phyloP scores from a whole-genome alignment of 1,140 invertebrate genomes.

The Brachionus manjavacas region DNA sequence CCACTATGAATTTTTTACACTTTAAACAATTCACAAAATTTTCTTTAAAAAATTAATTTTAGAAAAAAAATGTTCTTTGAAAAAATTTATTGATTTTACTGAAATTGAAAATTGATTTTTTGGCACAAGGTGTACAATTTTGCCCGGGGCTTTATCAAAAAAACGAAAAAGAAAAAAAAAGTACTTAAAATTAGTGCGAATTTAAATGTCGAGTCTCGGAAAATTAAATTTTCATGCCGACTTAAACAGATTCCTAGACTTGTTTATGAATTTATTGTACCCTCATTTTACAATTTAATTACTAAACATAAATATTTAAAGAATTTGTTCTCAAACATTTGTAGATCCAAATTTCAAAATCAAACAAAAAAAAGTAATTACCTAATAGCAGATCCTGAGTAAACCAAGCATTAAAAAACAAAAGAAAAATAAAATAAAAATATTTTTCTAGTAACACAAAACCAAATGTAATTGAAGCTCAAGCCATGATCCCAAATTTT shows the following conservation, averaged over 20 bases:
- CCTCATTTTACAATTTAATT: neutral
- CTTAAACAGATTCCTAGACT: neutral
- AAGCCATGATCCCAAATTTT: neutral
- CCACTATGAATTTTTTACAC: neutral
- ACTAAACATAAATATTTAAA: neutral
- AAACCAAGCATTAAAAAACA: neutral
- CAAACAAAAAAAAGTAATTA: neutral
- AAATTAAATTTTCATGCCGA: neutral
- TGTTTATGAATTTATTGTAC: neutral
- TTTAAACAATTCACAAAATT: neutral
- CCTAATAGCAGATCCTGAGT: neutral
- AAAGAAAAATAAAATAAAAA: neutral
- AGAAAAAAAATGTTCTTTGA: neutral
- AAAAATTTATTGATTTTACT: neutral
- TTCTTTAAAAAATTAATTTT: neutral
- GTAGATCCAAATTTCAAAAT: neutral
- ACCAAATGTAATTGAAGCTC: neutral
- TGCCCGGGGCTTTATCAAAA: neutral
- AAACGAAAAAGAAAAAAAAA: neutral
- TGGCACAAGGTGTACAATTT: neutral
- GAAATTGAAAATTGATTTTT: neutral
- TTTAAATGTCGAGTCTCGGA: neutral
- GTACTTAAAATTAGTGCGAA: neutral
- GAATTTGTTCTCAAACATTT: neutral
- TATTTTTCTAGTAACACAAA: neutral